Evolutionary conservation across 2,113 vertebrate species (phyloP), one percentile per base, ranked within the genome.

Genomic region (Ailuropoda melanoleuca): DNA sequence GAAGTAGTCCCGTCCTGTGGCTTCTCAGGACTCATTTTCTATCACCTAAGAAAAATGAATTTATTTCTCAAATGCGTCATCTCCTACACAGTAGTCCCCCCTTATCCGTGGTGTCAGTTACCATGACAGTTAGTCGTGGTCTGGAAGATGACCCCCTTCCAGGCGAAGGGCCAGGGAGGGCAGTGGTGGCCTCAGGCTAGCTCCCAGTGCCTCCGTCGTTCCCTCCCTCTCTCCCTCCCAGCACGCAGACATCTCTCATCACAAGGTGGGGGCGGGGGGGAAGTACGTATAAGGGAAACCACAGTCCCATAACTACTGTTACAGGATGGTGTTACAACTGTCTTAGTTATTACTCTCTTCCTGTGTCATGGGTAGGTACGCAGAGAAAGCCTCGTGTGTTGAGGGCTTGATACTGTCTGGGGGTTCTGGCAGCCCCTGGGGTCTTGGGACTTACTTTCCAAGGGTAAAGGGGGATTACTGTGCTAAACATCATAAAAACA

Each of bases 1-100:
- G 0, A 6, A 5, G 18, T 29, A 8, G 13, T 29, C 50, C 23
- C 5, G 0, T 31, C 18, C 34, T 7, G 4, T 18, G 39, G 48
- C 11, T 13, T 26, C 88, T 84, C 53, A 21, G n/a, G 48, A 39
- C 58, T 70, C 6, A 14, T 88, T 15, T 55, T 58, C 60, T 37
- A 4, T 85, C 89, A 68, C 8, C 23, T 19, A 31, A 31, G 21
- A 50, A 53, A 64, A 85, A 80, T n/a, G 62, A n/a, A 43, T 21
- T 56, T 31, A 15, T 15, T 88, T 62, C 70, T 77, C 29, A 64
- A 34, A 4, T 46, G 34, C 84, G 9, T 19, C 34, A 8, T 50
- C 6, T 31, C 5, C 18, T 39, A 10, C 13, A 31, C 26, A 8
- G 74, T 31, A 10, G 43, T 2, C 26, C 14, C 43, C 24, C 72